Percentiles rank a stretch among this genome's conserved stretches.
Conservation (phyloP, 2,113 vertebrate genomes). For the Melanerpes aurifrons region DNA sequence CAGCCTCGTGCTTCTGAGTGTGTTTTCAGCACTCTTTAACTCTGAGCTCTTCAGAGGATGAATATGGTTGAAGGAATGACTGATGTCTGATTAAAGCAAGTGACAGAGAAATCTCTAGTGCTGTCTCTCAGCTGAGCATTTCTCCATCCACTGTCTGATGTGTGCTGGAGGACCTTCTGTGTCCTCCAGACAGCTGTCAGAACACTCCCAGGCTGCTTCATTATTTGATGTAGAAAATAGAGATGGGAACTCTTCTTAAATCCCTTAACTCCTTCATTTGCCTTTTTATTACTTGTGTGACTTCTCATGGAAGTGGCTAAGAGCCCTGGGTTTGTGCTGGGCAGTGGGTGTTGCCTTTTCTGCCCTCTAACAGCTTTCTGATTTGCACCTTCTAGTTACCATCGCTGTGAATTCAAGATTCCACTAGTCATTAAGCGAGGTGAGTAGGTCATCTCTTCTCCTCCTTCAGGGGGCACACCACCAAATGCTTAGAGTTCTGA, state of each 20-base stretch:
- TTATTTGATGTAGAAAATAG: background rate
- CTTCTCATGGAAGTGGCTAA: background rate
- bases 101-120: background rate
- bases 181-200: background rate
- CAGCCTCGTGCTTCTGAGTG: background rate
- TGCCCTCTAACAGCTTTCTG: background rate
- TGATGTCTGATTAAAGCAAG: background rate
- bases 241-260: background rate
- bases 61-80: background rate
- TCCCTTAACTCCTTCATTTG: background rate
- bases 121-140: background rate
- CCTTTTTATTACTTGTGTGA: background rate
- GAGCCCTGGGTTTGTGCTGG: background rate
- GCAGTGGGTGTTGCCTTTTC: background rate
- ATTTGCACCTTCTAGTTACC: constrained; percentile 86
- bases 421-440: constrained; percentile 93
- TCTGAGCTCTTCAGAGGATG: background rate
- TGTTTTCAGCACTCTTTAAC: background rate
- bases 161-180: background rate
- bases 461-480: background rate
- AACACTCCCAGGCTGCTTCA: background rate
- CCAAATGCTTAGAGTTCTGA: background rate
- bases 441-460: constrained; percentile 62
- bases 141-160: background rate
- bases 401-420: constrained; percentile 99